A percentile compares a stretch with the other conserved stretches of the same genome.
Evolutionary conservation across 2,113 vertebrate species (phyloP).

Genomic region (Aplodontia rufa): DNA sequence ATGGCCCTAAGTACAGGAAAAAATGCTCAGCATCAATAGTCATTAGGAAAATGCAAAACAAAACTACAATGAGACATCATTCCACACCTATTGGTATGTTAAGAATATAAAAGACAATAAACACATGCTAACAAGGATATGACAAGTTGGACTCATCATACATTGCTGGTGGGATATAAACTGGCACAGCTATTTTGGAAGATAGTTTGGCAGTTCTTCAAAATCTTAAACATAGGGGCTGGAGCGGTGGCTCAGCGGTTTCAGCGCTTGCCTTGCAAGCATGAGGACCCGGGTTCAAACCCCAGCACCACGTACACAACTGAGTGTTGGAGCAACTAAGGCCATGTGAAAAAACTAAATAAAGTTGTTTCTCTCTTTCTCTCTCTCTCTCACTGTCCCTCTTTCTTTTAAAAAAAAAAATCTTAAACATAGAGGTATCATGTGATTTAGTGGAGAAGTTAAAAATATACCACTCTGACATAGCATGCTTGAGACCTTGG

Average conservation of each 20-base stretch:
- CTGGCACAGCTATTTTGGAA: neutral
- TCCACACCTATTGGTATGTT: neutral
- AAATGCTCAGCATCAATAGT: neutral
- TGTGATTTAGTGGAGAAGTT: neutral
- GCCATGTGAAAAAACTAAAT: no score
- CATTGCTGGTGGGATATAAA: neutral
- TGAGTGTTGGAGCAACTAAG: no score
- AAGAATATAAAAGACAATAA: neutral
- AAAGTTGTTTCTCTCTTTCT: no score
- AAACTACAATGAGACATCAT: neutral
- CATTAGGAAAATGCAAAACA: constrained; percentile 4
- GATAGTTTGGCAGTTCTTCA: constrained; percentile 12
- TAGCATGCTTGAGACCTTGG: no score
- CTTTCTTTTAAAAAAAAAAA: no score
- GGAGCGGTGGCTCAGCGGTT: no score
- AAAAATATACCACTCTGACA: neutral
- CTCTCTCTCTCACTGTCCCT: no score
- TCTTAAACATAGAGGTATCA: constrained; percentile 13
- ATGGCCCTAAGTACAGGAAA: neutral
- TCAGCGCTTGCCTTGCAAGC: no score
- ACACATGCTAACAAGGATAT: neutral
- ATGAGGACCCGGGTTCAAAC: no score
- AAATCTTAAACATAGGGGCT: constrained; percentile 38
- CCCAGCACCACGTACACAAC: no score
- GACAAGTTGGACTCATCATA: neutral